Conservation (phyloP, 2,113 vertebrate genomes). For the Epinephelus fuscoguttatus region DNA sequence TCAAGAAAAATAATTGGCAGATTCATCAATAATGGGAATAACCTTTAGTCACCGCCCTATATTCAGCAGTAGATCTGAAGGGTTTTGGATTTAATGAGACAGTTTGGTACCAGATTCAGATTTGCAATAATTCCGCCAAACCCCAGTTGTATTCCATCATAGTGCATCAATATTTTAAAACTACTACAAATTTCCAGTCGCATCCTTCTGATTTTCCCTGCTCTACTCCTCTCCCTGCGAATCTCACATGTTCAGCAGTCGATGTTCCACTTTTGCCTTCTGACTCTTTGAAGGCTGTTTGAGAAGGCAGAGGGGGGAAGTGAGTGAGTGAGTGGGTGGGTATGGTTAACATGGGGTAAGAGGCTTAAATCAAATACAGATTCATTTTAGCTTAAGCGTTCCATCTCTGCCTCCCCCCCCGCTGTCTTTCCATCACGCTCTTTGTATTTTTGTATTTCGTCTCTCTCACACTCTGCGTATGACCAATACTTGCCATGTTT, state of each 20-base stretch:
- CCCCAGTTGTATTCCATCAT: background rate
- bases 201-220: background rate
- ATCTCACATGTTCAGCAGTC: slow-evolving; percentile 39
- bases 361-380: slow-evolving; percentile 77
- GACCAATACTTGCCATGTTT: slow-evolving; percentile 19
- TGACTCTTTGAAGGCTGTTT: slow-evolving; percentile 65
- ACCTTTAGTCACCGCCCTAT: background rate
- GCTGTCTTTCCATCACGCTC: slow-evolving; percentile 17
- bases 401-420: slow-evolving; percentile 21
- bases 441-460: slow-evolving; percentile 21
- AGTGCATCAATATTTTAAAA: slow-evolving; percentile 4
- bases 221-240: background rate
- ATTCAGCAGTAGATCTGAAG: background rate
- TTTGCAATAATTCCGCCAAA: background rate
- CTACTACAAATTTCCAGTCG: slow-evolving; percentile 15
- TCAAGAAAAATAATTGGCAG: background rate
- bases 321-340: slow-evolving; percentile 20
- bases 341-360: slow-evolving; percentile 65
- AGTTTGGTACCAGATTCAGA: background rate
- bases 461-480: background rate
- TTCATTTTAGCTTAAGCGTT: slow-evolving; percentile 58
- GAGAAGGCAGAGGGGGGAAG: slow-evolving; percentile 24
- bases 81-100: background rate
- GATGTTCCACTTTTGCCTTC: slow-evolving; percentile 62
- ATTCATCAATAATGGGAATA: background rate